A percentile compares a stretch with the other conserved stretches of the same genome.
phyloP scores from a whole-genome alignment of 2,113 vertebrate species.

The Martes martes region DNA sequence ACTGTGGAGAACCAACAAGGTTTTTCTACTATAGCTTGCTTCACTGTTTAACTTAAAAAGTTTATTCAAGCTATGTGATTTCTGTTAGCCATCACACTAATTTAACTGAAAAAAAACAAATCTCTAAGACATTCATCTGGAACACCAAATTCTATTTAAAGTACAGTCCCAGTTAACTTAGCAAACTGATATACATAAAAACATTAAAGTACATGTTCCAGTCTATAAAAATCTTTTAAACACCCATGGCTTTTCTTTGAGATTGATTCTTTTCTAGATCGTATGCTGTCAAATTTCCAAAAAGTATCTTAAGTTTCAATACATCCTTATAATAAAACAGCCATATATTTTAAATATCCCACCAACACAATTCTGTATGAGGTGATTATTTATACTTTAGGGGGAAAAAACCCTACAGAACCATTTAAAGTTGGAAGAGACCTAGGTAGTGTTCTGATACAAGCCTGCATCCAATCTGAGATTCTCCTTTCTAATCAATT shows the following conservation, averaged over 20 bases:
- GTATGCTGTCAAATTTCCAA: not conserved
- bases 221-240: constrained; percentile 12
- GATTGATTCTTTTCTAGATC: not conserved
- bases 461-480: not conserved
- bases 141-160: not conserved
- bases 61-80: not conserved
- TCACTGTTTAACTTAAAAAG: not conserved
- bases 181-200: constrained; percentile 11
- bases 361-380: not conserved
- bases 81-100: not conserved
- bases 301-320: constrained; percentile 23
- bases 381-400: not conserved
- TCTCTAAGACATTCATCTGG: not conserved
- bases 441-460: not conserved
- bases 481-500: not conserved
- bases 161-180: not conserved
- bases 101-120: not conserved
- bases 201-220: not conserved
- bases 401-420: not conserved
- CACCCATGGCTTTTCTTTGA: not conserved
- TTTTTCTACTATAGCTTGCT: not conserved
- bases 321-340: not conserved
- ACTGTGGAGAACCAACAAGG: not conserved
- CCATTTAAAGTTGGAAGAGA: not conserved
- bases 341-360: constrained; percentile 10